Conservation (phyloP, 1,140 invertebrate genomes). For the Trissolcus basalis region DNA sequence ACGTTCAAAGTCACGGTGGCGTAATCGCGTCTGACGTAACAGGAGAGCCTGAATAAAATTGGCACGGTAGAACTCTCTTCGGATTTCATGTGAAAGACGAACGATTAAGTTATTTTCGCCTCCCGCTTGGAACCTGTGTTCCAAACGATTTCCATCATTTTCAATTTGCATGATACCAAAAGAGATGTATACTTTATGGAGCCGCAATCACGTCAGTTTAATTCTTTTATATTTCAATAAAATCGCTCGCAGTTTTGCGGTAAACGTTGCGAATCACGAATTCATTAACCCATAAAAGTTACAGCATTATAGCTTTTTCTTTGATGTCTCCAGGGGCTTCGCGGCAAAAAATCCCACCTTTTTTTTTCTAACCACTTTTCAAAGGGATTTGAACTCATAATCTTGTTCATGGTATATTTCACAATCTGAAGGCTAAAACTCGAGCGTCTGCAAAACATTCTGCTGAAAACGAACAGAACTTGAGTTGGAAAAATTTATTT, state of each 20-base stretch:
- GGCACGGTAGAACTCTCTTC: constrained; percentile 23
- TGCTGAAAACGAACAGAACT: no score
- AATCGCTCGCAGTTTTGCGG: constrained; percentile 24
- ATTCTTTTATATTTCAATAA: constrained; percentile 55
- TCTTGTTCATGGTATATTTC: no score
- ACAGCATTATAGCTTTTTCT: constrained; percentile 32
- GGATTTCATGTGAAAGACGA: constrained; percentile 36
- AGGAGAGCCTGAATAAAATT: constrained; percentile 42
- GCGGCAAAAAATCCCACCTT: neutral
- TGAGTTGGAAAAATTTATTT: no score
- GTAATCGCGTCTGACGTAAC: constrained; percentile 60
- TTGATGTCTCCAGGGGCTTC: constrained; percentile 6
- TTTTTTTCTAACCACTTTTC: no score
- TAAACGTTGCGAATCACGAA: constrained; percentile 49
- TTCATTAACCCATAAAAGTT: constrained; percentile 52
- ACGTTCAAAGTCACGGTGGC: constrained; percentile 60
- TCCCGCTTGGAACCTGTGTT: constrained; percentile 34
- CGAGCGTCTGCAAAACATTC: no score
- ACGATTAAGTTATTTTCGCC: constrained; percentile 59
- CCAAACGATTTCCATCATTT: constrained; percentile 44
- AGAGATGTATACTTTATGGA: constrained; percentile 46
- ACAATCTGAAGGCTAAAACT: no score
- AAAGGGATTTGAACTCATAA: no score
- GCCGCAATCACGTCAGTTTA: constrained; percentile 36
- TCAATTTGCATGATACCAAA: constrained; percentile 50